A percentile compares a stretch with the other conserved stretches of the same genome.
Conservation (phyloP, 2,888 invertebrate genomes). For the Ectemnius cavifrons region DNA sequence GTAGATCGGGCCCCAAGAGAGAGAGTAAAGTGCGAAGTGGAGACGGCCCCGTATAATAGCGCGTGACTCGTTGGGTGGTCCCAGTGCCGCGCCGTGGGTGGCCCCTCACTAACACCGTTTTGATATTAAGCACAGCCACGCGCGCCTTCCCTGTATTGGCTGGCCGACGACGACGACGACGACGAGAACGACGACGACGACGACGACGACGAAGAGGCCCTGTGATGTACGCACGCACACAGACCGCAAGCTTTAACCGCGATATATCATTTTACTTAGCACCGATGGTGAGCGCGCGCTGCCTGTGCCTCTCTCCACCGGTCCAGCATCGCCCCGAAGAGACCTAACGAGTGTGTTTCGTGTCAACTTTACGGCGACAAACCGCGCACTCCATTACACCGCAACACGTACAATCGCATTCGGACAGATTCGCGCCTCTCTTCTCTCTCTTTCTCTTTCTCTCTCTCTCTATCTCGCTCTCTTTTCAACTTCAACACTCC, state of each 20-base stretch:
- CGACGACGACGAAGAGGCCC: neutral
- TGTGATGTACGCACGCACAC: conserved; percentile 57
- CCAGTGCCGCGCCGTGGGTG: conserved; percentile 71
- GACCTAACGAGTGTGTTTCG: conserved; percentile 51
- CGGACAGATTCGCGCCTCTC: neutral
- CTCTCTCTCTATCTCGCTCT: no score
- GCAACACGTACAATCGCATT: conserved; percentile 13
- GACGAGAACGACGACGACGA: no score
- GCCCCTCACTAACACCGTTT: conserved; percentile 75
- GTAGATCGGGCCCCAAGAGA: conserved; percentile 49
- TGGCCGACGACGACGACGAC: no score
- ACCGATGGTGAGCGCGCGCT: conserved; percentile 45
- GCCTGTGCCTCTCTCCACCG: conserved; percentile 36
- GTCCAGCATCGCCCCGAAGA: conserved; percentile 12
- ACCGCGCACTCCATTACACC: conserved; percentile 42
- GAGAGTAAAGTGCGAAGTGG: conserved; percentile 70
- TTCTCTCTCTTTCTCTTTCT: no score
- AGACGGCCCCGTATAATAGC: conserved; percentile 72
- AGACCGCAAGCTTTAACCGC: conserved; percentile 57
- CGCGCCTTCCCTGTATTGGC: conserved; percentile 43
- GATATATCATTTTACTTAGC: conserved; percentile 65
- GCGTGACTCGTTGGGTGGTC: conserved; percentile 74
- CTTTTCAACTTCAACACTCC: no score
- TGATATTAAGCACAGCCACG: conserved; percentile 70
- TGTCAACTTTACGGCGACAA: conserved; percentile 49